Evolutionary conservation across 2,113 vertebrate species (phyloP).

Genomic region (Notechis scutatus): DNA sequence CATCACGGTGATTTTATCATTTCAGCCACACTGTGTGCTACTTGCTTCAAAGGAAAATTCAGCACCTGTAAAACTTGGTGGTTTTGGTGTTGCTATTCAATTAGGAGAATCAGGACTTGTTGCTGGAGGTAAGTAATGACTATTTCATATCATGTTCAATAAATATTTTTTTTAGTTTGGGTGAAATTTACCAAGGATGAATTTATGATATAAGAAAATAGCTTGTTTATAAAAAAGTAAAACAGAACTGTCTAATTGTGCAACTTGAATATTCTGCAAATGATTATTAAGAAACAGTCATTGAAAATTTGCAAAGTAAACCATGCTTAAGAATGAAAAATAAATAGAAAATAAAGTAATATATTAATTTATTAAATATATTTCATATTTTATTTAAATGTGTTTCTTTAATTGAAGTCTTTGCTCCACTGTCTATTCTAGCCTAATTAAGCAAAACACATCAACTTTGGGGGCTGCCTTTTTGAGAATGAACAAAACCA

Average conservation of each 20-base stretch:
- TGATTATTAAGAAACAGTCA: not conserved
- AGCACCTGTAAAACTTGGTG: conserved; percentile 93
- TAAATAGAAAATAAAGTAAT: not conserved
- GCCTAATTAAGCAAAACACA: not conserved
- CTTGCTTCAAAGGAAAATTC: conserved; percentile 98
- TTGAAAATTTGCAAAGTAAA: not conserved
- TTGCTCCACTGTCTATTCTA: not conserved
- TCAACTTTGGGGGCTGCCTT: no score
- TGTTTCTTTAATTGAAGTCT: not conserved
- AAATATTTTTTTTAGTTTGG: not conserved
- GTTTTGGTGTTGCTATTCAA: conserved; percentile 96
- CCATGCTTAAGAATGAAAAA: not conserved
- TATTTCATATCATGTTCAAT: not conserved
- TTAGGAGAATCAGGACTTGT: conserved; percentile 96
- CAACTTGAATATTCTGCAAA: not conserved
- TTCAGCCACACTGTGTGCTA: conserved; percentile 96
- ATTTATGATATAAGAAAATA: not conserved
- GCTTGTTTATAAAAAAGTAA: not conserved
- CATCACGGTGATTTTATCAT: conserved; percentile 49
- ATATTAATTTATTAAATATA: not conserved
- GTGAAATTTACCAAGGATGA: not conserved
- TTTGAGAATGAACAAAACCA: not conserved
- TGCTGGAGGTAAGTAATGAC: conserved; percentile 87
- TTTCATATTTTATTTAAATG: not conserved
- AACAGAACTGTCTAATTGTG: not conserved